Percentiles rank a stretch among this genome's conserved stretches.
phyloP scores from a whole-genome alignment of 2,113 vertebrate genomes.

The Eira barbara region DNA sequence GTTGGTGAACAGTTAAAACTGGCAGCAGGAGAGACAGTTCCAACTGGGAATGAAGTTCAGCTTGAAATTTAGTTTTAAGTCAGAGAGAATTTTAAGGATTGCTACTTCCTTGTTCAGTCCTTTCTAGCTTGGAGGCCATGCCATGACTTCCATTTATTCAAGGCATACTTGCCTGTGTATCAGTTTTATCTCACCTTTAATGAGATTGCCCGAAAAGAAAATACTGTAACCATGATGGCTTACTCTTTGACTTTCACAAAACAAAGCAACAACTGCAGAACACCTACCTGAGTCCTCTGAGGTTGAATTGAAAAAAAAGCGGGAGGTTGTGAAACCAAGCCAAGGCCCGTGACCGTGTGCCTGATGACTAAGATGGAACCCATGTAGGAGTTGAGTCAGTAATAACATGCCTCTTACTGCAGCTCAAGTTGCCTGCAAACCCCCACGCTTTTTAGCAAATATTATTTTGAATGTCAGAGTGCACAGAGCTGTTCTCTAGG shows the following conservation, averaged over 20 bases:
- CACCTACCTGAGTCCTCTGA: slow-evolving; percentile 50
- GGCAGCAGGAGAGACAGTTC: neutral
- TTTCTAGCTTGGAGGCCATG: neutral
- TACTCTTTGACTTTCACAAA: neutral
- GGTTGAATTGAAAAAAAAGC: slow-evolving; percentile 33
- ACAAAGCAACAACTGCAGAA: slow-evolving; percentile 34
- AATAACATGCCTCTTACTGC: slow-evolving; percentile 74
- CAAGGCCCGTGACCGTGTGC: slow-evolving; percentile 69
- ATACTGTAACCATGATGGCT: slow-evolving; percentile 22
- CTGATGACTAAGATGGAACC: slow-evolving; percentile 84
- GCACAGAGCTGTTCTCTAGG: neutral
- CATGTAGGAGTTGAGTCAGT: slow-evolving; percentile 83
- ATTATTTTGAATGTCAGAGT: slow-evolving; percentile 64
- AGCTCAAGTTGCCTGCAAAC: slow-evolving; percentile 54
- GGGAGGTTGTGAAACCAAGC: slow-evolving; percentile 76
- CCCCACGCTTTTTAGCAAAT: slow-evolving; percentile 59
- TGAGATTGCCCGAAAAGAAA: slow-evolving; percentile 49
- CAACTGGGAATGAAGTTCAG: neutral
- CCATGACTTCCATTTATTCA: neutral
- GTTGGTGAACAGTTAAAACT: slow-evolving; percentile 2
- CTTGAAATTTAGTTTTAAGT: slow-evolving; percentile 37
- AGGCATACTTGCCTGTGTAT: neutral
- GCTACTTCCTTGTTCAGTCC: slow-evolving; percentile 11
- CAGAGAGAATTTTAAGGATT: neutral
- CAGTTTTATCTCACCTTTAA: neutral